These are phyloP conservation scores for Argyresthia goedartella DNA, from an alignment of 2,888 invertebrate species.

Conservation along the genomic window DNA sequence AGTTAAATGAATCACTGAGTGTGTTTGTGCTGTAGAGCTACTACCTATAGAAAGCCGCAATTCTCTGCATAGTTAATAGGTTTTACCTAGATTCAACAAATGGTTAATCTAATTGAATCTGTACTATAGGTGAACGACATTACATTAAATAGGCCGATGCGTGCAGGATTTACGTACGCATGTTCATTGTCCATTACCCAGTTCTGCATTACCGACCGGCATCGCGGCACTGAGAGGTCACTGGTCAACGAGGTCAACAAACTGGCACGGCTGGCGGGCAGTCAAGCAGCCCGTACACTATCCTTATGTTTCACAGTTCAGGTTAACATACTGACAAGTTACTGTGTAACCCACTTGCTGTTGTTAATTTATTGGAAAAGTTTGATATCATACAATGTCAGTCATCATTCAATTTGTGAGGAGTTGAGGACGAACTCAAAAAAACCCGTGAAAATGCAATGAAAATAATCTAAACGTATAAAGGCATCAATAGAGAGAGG, in stretches of 20 bases:
- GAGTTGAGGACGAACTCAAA: no score
- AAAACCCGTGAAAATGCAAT: no score
- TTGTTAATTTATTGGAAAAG: no score
- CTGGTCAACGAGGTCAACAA: conserved; percentile 46
- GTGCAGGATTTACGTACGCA: no score
- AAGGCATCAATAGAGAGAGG: no score
- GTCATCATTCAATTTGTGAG: no score
- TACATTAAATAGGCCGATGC: no score
- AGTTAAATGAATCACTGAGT: conserved; percentile 3
- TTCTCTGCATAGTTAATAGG: not conserved
- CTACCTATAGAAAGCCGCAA: not conserved
- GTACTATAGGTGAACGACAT: no score
- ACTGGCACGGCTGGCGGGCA: conserved; percentile 32
- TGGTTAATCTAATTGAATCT: not conserved
- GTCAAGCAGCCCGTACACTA: not conserved
- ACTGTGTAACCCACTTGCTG: no score
- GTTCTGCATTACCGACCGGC: conserved; percentile 22
- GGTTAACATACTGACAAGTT: no score
- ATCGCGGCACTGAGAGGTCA: conserved; percentile 24
- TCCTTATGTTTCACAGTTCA: not conserved
- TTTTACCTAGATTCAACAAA: not conserved
- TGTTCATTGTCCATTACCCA: not conserved
- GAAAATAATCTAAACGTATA: no score
- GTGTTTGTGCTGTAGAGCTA: not conserved
- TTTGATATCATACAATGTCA: no score